These are phyloP conservation scores for Phenganax subtilis DNA, from an alignment of 92 coral and sea anemone genomes.

Conservation along the genomic window DNA sequence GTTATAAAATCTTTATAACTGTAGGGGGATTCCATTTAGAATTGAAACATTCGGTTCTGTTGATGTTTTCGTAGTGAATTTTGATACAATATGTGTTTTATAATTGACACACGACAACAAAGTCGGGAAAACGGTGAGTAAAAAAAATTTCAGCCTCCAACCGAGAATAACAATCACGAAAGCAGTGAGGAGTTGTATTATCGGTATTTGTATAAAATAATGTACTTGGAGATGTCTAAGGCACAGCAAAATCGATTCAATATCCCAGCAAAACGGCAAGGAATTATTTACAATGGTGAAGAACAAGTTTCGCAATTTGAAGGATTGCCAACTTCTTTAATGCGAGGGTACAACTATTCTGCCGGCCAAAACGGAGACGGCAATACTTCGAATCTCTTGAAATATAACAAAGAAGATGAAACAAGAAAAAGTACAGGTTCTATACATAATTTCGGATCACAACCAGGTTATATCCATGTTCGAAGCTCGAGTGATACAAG, in stretches of 20 bases:
- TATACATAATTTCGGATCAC: constrained; percentile 44
- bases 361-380: constrained; percentile 17
- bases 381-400: constrained; percentile 29
- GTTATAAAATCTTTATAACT: not conserved
- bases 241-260: constrained; percentile 25
- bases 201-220: constrained; percentile 29
- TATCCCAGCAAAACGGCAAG: constrained; percentile 25
- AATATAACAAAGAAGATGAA: constrained; percentile 79
- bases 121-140: not conserved
- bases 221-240: constrained; percentile 40
- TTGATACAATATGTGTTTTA: constrained; percentile 28
- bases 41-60: not conserved
- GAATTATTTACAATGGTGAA: constrained; percentile 33
- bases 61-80: constrained; percentile 5
- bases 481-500: constrained; percentile 91
- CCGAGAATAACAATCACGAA: constrained; percentile 29
- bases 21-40: not conserved
- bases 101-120: constrained; percentile 32
- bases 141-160: constrained; percentile 2
- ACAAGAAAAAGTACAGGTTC: constrained; percentile 87
- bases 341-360: constrained; percentile 11
- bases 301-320: constrained; percentile 16
- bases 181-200: not conserved
- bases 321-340: constrained; percentile 17
- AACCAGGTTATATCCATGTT: constrained; percentile 63